phyloP scores from a whole-genome alignment of 2,113 vertebrate genomes.

The Lampris incognitus region DNA sequence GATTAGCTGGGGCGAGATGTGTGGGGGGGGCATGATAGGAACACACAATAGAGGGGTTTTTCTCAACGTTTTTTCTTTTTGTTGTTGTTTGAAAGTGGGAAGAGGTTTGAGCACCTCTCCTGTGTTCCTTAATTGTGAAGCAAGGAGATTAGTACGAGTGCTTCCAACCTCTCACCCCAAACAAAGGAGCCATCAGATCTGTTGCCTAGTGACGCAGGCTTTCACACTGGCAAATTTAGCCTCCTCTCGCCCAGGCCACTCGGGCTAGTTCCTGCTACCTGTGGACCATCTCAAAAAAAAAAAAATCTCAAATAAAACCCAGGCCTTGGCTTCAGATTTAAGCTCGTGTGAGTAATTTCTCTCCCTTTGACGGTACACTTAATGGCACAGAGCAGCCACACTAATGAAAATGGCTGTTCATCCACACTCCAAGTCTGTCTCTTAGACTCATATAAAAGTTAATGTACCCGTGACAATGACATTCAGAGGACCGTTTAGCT shows the following conservation, averaged over 20 bases:
- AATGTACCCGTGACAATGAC: constrained; percentile 77
- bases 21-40: constrained; percentile 42
- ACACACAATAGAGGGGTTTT: constrained; percentile 78
- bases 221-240: constrained; percentile 73
- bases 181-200: constrained; percentile 93
- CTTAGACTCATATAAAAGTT: constrained; percentile 77
- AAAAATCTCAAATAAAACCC: constrained; percentile 26
- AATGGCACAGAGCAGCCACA: constrained; percentile 61
- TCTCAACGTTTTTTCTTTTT: constrained; percentile 79
- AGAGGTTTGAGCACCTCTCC: constrained; percentile 80
- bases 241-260: constrained; percentile 20
- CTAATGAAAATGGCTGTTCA: constrained; percentile 68
- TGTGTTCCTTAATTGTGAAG: constrained; percentile 92
- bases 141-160: constrained; percentile 91
- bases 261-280: constrained; percentile 34
- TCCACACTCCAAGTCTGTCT: constrained; percentile 61
- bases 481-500: constrained; percentile 76
- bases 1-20: constrained; percentile 76
- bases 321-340: background rate
- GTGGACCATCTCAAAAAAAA: constrained; percentile 28
- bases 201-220: constrained; percentile 87
- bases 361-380: constrained; percentile 48
- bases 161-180: constrained; percentile 93
- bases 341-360: constrained; percentile 20
- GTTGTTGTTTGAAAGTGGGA: constrained; percentile 72